Evolutionary conservation across 2,113 vertebrate species (phyloP).

Genomic region (Saccopteryx bilineata): DNA sequence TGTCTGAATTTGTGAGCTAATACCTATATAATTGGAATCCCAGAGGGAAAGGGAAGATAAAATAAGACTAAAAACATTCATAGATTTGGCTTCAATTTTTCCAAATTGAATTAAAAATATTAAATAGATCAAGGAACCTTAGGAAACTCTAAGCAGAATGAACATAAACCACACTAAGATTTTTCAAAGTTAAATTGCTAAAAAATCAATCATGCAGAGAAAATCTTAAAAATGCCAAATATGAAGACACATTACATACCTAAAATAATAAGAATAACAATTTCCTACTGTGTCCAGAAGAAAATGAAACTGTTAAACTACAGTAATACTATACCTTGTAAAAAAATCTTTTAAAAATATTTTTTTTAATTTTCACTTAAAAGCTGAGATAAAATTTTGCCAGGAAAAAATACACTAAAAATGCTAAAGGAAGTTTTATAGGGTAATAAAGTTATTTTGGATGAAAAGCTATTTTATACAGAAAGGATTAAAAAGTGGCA

Average conservation of each 20-base stretch:
- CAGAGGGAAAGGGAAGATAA: neutral
- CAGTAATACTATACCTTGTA: neutral
- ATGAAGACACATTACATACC: neutral
- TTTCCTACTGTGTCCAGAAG: neutral
- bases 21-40: neutral
- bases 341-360: neutral
- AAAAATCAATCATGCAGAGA: neutral
- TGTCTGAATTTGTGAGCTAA: neutral
- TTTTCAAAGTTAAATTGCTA: neutral
- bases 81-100: neutral
- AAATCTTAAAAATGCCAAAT: neutral
- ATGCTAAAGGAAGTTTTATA: neutral
- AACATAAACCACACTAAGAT: neutral
- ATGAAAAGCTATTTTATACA: neutral
- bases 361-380: neutral
- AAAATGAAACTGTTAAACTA: neutral
- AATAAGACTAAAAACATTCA: neutral
- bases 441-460: neutral
- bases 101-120: neutral
- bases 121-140: neutral
- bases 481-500: neutral
- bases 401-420: neutral
- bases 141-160: neutral
- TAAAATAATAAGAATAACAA: neutral
- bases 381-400: neutral